A percentile compares a stretch with the other conserved stretches of the same genome.
These are phyloP conservation scores for Otis tarda DNA, from an alignment of 2,113 vertebrate genomes.

Conservation along the genomic window DNA sequence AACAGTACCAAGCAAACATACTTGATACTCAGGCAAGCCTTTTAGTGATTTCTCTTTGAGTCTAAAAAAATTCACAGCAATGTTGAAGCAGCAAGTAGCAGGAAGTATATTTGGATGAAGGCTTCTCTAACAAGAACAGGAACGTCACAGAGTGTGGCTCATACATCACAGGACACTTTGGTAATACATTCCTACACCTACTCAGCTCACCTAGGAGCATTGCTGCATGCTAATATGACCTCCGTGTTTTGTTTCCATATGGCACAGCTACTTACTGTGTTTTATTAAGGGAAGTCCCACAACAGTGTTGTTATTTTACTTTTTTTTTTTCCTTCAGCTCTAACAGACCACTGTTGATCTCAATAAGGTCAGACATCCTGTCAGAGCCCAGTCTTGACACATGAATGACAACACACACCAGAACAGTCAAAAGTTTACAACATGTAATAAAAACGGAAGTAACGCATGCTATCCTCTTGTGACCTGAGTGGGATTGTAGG, in stretches of 20 bases:
- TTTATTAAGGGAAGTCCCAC: neutral
- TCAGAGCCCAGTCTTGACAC: slow-evolving; percentile 56
- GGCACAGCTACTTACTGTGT: neutral
- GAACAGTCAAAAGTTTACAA: slow-evolving; percentile 70
- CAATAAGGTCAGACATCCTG: slow-evolving; percentile 46
- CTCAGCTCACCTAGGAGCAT: neutral
- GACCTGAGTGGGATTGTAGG: slow-evolving; percentile 50
- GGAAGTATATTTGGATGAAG: neutral
- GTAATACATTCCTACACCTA: neutral
- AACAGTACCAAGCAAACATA: neutral
- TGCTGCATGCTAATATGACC: neutral
- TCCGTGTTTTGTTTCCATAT: neutral
- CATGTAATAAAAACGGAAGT: slow-evolving; percentile 72
- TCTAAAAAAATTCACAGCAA: neutral
- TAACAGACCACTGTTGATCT: slow-evolving; percentile 45
- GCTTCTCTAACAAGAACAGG: neutral
- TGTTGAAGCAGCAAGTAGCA: neutral
- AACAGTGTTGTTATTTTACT: neutral
- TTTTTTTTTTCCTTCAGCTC: slow-evolving; percentile 3
- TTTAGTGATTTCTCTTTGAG: slow-evolving; percentile 27
- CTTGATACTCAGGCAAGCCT: neutral
- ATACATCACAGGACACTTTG: neutral
- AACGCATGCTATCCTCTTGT: slow-evolving; percentile 26
- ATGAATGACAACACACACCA: slow-evolving; percentile 61
- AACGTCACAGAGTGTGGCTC: neutral